Conservation (phyloP, 2,797 vertebrate genomes). For the Scyliorhinus canicula region DNA sequence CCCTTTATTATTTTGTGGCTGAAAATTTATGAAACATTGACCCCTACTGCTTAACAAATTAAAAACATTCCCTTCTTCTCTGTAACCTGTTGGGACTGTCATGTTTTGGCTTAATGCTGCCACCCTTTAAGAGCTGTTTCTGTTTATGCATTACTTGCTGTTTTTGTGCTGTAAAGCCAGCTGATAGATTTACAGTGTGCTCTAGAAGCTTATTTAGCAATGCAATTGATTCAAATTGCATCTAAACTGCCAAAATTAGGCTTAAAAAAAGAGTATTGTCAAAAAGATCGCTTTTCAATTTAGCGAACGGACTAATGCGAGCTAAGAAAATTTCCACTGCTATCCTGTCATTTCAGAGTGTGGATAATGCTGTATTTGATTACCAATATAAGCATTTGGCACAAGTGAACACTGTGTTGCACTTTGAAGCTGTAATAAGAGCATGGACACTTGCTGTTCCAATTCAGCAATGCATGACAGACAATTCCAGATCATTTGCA, state of each 20-base stretch:
- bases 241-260: neutral
- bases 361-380: neutral
- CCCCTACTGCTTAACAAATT: neutral
- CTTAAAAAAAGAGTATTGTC: neutral
- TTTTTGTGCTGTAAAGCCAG: neutral
- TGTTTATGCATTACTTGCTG: neutral
- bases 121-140: neutral
- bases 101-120: neutral
- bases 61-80: neutral
- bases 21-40: neutral
- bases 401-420: neutral
- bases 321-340: neutral
- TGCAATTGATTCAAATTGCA: neutral
- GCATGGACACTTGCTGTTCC: slow-evolving; percentile 9
- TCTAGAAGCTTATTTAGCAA: neutral
- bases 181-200: neutral
- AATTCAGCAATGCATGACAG: slow-evolving; percentile 29
- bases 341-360: neutral
- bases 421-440: slow-evolving; percentile 3
- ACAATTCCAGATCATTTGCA: slow-evolving; percentile 11
- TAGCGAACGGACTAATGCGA: neutral
- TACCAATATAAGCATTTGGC: neutral
- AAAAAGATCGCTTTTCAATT: neutral
- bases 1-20: neutral
- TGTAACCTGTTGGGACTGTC: neutral